Evolutionary conservation across 2,888 invertebrate species (phyloP).

Genomic region (Antheraea yamamai): DNA sequence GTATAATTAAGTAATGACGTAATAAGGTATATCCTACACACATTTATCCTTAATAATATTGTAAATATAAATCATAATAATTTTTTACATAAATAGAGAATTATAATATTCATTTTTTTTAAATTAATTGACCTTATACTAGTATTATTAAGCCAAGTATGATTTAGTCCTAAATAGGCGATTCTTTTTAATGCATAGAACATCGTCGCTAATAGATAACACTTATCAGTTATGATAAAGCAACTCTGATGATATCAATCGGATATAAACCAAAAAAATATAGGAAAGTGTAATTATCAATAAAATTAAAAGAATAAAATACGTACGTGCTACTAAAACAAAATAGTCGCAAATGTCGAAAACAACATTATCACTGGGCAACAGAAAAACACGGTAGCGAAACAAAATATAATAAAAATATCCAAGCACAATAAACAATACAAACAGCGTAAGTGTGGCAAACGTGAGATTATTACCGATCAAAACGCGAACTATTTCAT

Average conservation of each 20-base stretch:
- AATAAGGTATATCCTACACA: not conserved
- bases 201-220: conserved; percentile 59
- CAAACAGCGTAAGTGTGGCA: conserved; percentile 44
- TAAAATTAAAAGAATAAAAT: conserved; percentile 41
- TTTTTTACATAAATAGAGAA: not conserved
- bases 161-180: conserved; percentile 50
- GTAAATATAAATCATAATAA: not conserved
- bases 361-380: conserved; percentile 57
- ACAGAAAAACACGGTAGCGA: conserved; percentile 69
- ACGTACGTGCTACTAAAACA: conserved; percentile 67
- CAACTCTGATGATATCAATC: conserved; percentile 71
- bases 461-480: conserved; percentile 56
- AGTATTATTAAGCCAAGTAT: not conserved
- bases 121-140: not conserved
- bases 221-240: conserved; percentile 73
- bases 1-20: not conserved
- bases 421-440: conserved; percentile 51
- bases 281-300: conserved; percentile 35
- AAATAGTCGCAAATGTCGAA: conserved; percentile 50
- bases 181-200: conserved; percentile 53
- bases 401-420: conserved; percentile 45
- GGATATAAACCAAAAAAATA: conserved; percentile 40
- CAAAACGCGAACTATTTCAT: conserved; percentile 61
- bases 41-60: not conserved
- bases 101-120: not conserved